These are phyloP conservation scores for Himalopsyche phryganea DNA, from an alignment of 1,140 invertebrate genomes.

Conservation along the genomic window DNA sequence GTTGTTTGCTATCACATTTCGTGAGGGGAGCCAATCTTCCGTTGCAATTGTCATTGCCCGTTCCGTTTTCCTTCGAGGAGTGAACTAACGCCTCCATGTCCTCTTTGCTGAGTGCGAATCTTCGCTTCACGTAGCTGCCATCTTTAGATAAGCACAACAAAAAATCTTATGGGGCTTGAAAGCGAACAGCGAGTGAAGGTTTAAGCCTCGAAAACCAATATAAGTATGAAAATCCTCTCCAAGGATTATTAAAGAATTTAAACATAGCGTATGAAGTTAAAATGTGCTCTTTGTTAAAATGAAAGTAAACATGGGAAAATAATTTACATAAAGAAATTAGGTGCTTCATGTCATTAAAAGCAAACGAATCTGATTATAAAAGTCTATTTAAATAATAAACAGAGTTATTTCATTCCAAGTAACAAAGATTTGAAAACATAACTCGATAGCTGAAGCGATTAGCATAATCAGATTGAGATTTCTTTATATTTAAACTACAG, in stretches of 20 bases:
- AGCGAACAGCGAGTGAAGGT: background rate
- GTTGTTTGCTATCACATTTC: constrained; percentile 31
- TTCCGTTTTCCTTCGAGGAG: constrained; percentile 17
- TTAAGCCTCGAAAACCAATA: background rate
- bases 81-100: constrained; percentile 50
- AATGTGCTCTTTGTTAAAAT: background rate
- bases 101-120: constrained; percentile 54
- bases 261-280: no score
- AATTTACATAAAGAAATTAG: background rate
- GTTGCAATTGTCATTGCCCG: constrained; percentile 8
- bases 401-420: no score
- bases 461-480: background rate
- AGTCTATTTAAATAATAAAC: background rate
- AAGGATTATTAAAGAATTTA: background rate
- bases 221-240: background rate
- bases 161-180: constrained; percentile 20
- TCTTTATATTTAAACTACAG: background rate
- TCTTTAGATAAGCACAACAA: constrained; percentile 41
- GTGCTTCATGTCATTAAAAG: background rate
- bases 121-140: constrained; percentile 55
- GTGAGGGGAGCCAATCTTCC: constrained; percentile 1
- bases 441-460: background rate
- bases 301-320: background rate
- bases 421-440: no score
- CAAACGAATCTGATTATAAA: background rate